Evolutionary conservation across 2,888 invertebrate genomes (phyloP), one percentile per base, ranked within the genome.

Genomic region (Anoncus sp.): DNA sequence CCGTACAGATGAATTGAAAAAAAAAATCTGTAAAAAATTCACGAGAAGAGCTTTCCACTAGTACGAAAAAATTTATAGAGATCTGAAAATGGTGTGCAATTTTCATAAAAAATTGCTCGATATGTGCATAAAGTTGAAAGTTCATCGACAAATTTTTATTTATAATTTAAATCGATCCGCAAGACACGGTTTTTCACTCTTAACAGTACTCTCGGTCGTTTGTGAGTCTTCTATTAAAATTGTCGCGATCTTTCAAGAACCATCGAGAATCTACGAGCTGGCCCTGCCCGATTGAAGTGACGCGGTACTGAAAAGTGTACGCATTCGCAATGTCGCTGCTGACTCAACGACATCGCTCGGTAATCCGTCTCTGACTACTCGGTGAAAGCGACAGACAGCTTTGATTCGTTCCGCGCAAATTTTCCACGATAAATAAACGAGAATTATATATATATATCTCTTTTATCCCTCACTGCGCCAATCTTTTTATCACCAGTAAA

Each of bases 401-500:
- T 79, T 79, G 79, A 79, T 79, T 79, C 79, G 75, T 75, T 79
- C 79, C 79, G 79, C 75, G 63, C 72, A 79, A 78, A 75, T 79
- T 79, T 75, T 79, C 72, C 79, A 72, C 69, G 49, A 72, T 72
- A 67, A 27, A 43, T 67, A 45, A 57, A 67, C 71, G 59, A 75
- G 43, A 69, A 40, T n/a, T 62, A 63, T 57, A 9, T n/a, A n/a
- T n/a, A n/a, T n/a, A n/a, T 31, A 4, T 31, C 31, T 7, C 5
- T 6, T 31, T 31, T 31, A 6, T 31, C 7, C 31, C 31, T 31
- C 31, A 7, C 31, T 31, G n/a, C n/a, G n/a, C n/a, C n/a, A n/a
- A n/a, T n/a, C n/a, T n/a, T n/a, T n/a, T n/a, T n/a, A n/a, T n/a
- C n/a, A n/a, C n/a, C n/a, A n/a, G n/a, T n/a, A n/a, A n/a, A n/a